Percentiles rank a stretch among this genome's conserved stretches.
These are phyloP conservation scores for Naja naja DNA, from an alignment of 2,113 vertebrate genomes.

Conservation along the genomic window DNA sequence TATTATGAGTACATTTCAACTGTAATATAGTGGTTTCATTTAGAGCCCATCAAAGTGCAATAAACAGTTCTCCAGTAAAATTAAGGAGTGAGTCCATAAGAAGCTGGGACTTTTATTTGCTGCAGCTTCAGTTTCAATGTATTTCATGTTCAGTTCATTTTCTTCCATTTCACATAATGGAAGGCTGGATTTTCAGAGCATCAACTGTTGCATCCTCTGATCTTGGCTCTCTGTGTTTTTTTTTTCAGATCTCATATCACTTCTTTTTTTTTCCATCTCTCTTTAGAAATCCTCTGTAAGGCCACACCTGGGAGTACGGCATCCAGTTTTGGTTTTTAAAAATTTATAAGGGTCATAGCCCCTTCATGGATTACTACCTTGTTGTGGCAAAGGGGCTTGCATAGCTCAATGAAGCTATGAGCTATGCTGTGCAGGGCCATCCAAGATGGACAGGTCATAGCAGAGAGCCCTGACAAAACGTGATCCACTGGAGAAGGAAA, in stretches of 20 bases:
- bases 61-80: slow-evolving; percentile 52
- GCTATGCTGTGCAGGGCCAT: too few species aligned
- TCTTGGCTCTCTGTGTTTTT: slow-evolving; percentile 9
- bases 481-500: too few species aligned
- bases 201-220: slow-evolving; percentile 33
- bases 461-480: too few species aligned
- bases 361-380: too few species aligned
- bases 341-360: background rate
- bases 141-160: slow-evolving; percentile 6
- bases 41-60: slow-evolving; percentile 58
- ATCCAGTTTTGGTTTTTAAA: background rate
- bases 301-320: too few species aligned
- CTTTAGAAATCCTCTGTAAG: too few species aligned
- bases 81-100: slow-evolving; percentile 51
- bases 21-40: slow-evolving; percentile 72
- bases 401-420: too few species aligned
- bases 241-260: slow-evolving; percentile 25
- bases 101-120: slow-evolving; percentile 41
- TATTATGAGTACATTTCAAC: slow-evolving; percentile 68
- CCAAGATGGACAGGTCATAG: too few species aligned
- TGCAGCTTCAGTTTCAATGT: slow-evolving; percentile 41
- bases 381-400: too few species aligned
- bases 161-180: slow-evolving; percentile 49
- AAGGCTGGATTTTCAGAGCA: slow-evolving; percentile 33
- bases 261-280: slow-evolving; percentile 35